Evolutionary conservation across 2,113 vertebrate genomes (phyloP).

Genomic region (Oryzias curvinotus): DNA sequence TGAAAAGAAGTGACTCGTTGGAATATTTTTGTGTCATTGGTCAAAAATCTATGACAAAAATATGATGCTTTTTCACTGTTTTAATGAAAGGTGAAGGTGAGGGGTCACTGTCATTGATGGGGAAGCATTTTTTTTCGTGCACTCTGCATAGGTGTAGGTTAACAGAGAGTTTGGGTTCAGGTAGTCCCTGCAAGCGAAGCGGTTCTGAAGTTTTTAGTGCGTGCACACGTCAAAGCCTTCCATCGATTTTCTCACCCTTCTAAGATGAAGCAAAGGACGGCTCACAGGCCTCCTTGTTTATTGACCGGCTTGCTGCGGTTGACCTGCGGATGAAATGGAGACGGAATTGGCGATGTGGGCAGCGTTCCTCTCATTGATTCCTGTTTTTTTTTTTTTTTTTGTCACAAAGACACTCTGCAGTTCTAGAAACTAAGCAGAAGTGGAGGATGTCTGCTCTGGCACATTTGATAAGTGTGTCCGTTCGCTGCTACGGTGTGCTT

Average conservation of each 20-base stretch:
- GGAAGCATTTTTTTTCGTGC: too few relatives aligned
- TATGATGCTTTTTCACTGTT: too few relatives aligned
- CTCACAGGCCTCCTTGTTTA: slow-evolving; percentile 54
- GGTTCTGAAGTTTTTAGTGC: neutral
- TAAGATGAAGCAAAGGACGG: slow-evolving; percentile 56
- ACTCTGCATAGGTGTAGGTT: too few relatives aligned
- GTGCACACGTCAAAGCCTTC: slow-evolving; percentile 31
- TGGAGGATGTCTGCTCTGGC: slow-evolving; percentile 26
- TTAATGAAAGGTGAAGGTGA: too few relatives aligned
- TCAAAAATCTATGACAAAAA: too few relatives aligned
- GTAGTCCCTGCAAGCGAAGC: neutral
- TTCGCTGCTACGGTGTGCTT: slow-evolving; percentile 26
- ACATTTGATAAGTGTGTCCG: slow-evolving; percentile 1
- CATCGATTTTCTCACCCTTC: slow-evolving; percentile 64
- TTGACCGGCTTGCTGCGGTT: slow-evolving; percentile 61
- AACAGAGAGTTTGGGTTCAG: neutral
- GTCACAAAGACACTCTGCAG: slow-evolving; percentile 46
- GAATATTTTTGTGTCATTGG: too few relatives aligned
- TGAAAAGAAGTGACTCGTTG: too few relatives aligned
- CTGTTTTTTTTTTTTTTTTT: slow-evolving; percentile 11
- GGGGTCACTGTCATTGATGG: too few relatives aligned
- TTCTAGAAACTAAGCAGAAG: slow-evolving; percentile 32
- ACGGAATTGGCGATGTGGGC: slow-evolving; percentile 56
- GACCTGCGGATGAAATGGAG: slow-evolving; percentile 66
- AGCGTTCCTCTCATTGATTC: slow-evolving; percentile 55